phyloP scores from a whole-genome alignment of 1,140 invertebrate genomes.

The Whitmania pigra region DNA sequence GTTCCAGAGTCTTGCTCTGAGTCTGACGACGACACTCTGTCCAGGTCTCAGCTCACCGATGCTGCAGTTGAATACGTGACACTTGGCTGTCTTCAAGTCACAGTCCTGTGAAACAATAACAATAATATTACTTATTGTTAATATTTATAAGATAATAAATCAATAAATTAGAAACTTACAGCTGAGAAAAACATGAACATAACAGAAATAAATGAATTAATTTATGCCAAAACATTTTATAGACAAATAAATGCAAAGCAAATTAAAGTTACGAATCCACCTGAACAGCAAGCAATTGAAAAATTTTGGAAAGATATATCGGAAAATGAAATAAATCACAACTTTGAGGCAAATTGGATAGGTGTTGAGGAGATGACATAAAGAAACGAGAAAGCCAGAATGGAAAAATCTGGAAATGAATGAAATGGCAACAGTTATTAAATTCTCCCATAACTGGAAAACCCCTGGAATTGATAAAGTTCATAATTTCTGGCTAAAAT shows the following conservation, averaged over 20 bases:
- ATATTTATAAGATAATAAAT: neutral
- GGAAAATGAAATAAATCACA: no score
- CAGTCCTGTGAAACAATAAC: slow-evolving; percentile 52
- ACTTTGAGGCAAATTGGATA: no score
- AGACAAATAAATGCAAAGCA: no score
- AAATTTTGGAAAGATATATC: no score
- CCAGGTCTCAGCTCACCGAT: slow-evolving; percentile 57
- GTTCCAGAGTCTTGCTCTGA: slow-evolving; percentile 75
- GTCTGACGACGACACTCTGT: slow-evolving; percentile 60
- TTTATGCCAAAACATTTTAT: no score
- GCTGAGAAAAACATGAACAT: no score
- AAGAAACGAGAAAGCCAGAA: neutral
- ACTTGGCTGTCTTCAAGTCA: slow-evolving; percentile 62
- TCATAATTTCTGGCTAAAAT: slow-evolving; percentile 1
- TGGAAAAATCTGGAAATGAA: neutral
- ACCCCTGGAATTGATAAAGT: neutral
- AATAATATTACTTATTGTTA: neutral
- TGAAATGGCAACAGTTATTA: neutral
- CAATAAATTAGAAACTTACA: no score
- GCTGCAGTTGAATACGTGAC: slow-evolving; percentile 67
- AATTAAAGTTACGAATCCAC: no score
- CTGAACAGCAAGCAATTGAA: no score
- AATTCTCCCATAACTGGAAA: neutral
- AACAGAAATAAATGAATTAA: no score
- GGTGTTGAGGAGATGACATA: no score